A percentile compares a stretch with the other conserved stretches of the same genome.
phyloP scores from a whole-genome alignment of 2,888 invertebrate species.

The Pseudeuparius sepicola region DNA sequence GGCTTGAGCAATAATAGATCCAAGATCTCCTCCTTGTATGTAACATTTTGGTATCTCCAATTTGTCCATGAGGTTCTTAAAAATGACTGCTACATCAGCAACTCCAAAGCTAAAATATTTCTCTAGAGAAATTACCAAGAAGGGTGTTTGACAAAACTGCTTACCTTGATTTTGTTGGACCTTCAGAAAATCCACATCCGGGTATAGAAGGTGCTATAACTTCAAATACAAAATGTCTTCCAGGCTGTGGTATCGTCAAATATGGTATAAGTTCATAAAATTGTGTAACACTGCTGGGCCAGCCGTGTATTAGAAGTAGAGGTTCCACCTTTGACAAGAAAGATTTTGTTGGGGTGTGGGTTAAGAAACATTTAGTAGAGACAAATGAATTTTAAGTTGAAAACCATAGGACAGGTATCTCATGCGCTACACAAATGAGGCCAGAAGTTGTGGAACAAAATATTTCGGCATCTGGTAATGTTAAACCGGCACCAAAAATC shows the following conservation, averaged over 20 bases:
- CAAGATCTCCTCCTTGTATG: conserved; percentile 79
- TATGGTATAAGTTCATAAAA: conserved; percentile 67
- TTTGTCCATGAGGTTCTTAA: conserved; percentile 60
- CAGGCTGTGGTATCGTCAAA: conserved; percentile 43
- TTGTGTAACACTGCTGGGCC: conserved; percentile 81
- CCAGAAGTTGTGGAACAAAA: no score
- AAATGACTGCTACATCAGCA: conserved; percentile 46
- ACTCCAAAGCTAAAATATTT: conserved; percentile 49
- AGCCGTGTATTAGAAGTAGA: conserved; percentile 70
- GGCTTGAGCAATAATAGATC: conserved; percentile 50
- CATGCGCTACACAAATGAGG: no score
- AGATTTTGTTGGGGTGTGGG: no score
- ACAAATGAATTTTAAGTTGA: no score
- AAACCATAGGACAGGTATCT: no score
- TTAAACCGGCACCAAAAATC: no score
- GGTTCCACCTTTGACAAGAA: conserved; percentile 53
- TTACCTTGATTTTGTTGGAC: no score
- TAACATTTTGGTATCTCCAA: conserved; percentile 58
- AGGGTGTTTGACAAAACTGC: no score
- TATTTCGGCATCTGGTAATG: no score
- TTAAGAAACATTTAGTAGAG: no score
- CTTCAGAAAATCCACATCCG: no score
- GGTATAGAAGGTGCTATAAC: conserved; percentile 49
- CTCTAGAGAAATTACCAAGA: no score
- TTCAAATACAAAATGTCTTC: conserved; percentile 54